These are phyloP conservation scores for Corvus hawaiiensis DNA, from an alignment of 2,113 vertebrate genomes.

Conservation along the genomic window DNA sequence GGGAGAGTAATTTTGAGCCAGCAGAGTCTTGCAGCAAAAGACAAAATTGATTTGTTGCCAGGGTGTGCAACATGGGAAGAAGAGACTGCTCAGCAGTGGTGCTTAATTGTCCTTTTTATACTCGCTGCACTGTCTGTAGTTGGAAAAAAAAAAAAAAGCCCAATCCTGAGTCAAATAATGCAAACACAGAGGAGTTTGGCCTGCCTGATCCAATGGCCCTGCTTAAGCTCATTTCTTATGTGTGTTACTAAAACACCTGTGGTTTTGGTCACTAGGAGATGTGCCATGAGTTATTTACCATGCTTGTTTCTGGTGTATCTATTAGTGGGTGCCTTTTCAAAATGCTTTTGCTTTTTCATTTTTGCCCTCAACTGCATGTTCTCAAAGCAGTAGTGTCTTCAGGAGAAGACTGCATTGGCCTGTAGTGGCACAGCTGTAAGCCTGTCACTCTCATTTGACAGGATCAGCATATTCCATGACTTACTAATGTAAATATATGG, in stretches of 20 bases:
- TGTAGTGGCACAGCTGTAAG: not conserved
- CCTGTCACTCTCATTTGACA: not conserved
- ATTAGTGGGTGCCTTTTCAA: not conserved
- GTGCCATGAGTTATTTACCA: not conserved
- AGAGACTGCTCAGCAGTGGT: constrained; percentile 6
- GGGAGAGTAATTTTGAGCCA: constrained; percentile 35
- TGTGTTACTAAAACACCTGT: not conserved
- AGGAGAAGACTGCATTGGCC: not conserved
- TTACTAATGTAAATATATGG: not conserved
- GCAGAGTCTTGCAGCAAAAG: constrained; percentile 1
- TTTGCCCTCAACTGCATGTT: not conserved
- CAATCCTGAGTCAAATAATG: not conserved
- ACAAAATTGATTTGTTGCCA: constrained; percentile 46
- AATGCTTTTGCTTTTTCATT: not conserved
- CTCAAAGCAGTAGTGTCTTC: not conserved
- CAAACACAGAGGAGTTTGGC: not conserved
- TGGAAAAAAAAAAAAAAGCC: not conserved
- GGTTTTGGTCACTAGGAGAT: not conserved
- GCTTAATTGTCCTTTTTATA: constrained; percentile 18
- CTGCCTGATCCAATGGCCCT: not conserved
- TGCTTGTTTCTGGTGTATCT: not conserved
- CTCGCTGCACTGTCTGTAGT: not conserved
- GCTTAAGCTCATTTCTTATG: not conserved
- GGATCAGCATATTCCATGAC: not conserved
- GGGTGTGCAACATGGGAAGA: constrained; percentile 6